Evolutionary conservation across 2,113 vertebrate species (phyloP), one percentile per base, ranked within the genome.

Genomic region (Brachyistius frenatus): DNA sequence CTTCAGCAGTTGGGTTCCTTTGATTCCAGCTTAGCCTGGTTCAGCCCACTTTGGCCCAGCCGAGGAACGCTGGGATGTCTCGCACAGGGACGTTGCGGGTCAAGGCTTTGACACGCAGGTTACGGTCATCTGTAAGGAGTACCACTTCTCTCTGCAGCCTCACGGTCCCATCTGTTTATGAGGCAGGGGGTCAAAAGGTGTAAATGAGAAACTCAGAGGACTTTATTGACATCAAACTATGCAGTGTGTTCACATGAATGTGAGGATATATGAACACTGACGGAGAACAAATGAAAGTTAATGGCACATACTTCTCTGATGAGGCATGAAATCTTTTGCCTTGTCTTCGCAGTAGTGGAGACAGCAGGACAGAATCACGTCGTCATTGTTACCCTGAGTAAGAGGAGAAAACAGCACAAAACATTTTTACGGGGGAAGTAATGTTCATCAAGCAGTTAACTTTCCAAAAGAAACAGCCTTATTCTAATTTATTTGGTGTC

Each of bases 1-100:
- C 84, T 86, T 89, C 84, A 85, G 79, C 84, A 69, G 82, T 87
- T 84, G 80, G 76, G 64, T 77, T 90, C 78, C 86, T 83, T 66
- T 65, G 41, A 35, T 61, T 76, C 15, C 36, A 67, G 15, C 62
- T 63, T 56, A 9, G 39, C 93, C 49, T 23, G 15, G 13, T 87
- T 99, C 98, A 99, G 93, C 97, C 98, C 91, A 99, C 98, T 94
- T 99, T 98, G 86, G 98, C 97, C 98, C 98, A 99, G 72, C 92
- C 94, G 84, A 99, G 96, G 95, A 99, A 99, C 64, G 97, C 96
- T 0, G 97, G 97, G 92, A 99, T 97, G 94, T 99, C 98, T 66
- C 97, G 92, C 63, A 99, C 98, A 0, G 98, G 98, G 73, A 99
- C 98, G 41, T 99, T 98, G 77, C 96, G 96, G 5, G 98, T 99